Evolutionary conservation across 2,888 invertebrate species (phyloP).

Genomic region (Dicranocentrus wangi): DNA sequence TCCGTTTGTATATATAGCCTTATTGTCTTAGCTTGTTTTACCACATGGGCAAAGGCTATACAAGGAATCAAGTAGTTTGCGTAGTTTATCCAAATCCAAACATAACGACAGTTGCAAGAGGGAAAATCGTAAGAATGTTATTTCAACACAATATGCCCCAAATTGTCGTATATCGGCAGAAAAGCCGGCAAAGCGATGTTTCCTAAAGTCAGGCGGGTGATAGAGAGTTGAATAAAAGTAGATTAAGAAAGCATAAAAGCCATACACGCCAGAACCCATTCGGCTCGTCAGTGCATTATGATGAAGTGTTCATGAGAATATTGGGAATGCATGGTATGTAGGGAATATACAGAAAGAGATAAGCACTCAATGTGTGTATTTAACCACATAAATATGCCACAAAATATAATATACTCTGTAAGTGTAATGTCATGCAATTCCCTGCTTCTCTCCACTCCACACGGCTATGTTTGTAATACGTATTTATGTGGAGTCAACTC

Average conservation of each 20-base stretch:
- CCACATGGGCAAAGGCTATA: no score
- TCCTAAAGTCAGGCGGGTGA: conserved; percentile 17
- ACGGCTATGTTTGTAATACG: not conserved
- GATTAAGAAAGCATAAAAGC: conserved; percentile 14
- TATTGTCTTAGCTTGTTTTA: no score
- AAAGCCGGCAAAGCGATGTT: conserved; percentile 2
- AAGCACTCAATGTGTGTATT: not conserved
- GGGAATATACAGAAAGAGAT: not conserved
- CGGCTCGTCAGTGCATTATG: not conserved
- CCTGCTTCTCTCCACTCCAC: conserved; percentile 13
- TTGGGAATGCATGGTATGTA: not conserved
- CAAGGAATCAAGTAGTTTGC: no score
- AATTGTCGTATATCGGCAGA: no score
- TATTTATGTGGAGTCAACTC: no score
- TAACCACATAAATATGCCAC: conserved; percentile 42
- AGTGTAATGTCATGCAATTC: conserved; percentile 12
- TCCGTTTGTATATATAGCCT: no score
- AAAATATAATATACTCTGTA: conserved; percentile 3
- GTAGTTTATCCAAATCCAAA: no score
- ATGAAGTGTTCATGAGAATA: not conserved
- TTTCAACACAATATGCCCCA: no score
- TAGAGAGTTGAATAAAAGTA: conserved; percentile 10
- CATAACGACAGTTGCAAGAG: no score
- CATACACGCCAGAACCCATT: not conserved
- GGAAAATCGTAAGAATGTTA: no score